phyloP scores from a whole-genome alignment of 2,113 vertebrate species.

The Cyphomyrus plagiostoma region DNA sequence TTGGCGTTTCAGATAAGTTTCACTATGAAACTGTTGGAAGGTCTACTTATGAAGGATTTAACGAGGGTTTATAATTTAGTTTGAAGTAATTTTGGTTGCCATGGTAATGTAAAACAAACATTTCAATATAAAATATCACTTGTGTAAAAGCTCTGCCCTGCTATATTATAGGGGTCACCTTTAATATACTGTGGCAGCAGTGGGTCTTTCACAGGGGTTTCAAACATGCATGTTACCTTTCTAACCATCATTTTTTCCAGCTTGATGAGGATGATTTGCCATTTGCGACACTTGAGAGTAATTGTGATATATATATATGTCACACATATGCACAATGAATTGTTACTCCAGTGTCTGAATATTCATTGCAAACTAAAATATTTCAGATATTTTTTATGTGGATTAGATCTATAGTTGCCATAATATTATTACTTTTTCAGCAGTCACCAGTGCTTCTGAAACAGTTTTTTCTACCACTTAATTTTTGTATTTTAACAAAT shows the following conservation, averaged over 20 bases:
- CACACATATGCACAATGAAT: no score
- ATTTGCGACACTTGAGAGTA: not conserved
- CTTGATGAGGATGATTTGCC: not conserved
- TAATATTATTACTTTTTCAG: not conserved
- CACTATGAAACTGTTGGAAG: not conserved
- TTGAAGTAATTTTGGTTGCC: not conserved
- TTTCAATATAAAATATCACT: not conserved
- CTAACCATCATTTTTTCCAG: not conserved
- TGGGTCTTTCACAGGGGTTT: not conserved
- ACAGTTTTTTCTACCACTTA: not conserved
- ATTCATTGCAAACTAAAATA: not conserved
- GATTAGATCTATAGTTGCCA: not conserved
- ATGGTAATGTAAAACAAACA: not conserved
- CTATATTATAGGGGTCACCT: not conserved
- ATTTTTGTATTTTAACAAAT: not conserved
- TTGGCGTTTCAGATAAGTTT: not conserved
- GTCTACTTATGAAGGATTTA: not conserved
- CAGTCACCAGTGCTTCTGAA: not conserved
- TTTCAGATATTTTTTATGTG: not conserved
- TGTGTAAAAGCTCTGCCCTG: not conserved
- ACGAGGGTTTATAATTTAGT: not conserved
- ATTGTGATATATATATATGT: not conserved
- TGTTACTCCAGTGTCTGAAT: not conserved
- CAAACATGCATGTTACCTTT: not conserved
- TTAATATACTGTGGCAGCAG: not conserved